phyloP scores from a whole-genome alignment of 2,113 vertebrate species.

The Dipodomys ordii region DNA sequence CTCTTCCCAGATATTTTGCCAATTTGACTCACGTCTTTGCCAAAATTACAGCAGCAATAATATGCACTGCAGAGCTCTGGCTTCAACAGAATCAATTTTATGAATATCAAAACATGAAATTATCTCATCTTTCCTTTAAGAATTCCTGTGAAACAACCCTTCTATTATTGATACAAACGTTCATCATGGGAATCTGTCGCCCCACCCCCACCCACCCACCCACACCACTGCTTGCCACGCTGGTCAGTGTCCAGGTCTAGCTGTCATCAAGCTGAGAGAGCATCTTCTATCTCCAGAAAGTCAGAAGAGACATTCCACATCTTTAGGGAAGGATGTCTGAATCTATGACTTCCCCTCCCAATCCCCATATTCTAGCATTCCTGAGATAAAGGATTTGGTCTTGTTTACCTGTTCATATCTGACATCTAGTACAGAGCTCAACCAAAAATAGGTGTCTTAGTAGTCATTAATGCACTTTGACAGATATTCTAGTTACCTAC shows the following conservation, averaged over 20 bases:
- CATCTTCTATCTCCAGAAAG: background rate
- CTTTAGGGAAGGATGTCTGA: background rate
- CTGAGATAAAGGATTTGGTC: background rate
- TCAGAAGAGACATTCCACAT: background rate
- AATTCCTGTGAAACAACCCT: constrained; percentile 75
- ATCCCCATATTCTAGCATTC: background rate
- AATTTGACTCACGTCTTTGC: constrained; percentile 71
- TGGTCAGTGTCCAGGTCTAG: constrained; percentile 44
- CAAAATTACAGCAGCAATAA: constrained; percentile 74
- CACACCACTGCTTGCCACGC: constrained; percentile 31
- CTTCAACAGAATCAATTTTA: constrained; percentile 74
- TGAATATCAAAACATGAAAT: constrained; percentile 85
- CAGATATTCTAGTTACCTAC: background rate
- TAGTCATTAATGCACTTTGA: background rate
- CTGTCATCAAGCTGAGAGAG: background rate
- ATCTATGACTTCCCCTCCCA: background rate
- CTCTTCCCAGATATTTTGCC: constrained; percentile 68
- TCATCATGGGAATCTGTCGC: constrained; percentile 58
- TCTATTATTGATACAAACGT: constrained; percentile 78
- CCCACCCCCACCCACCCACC: background rate
- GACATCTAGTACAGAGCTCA: background rate
- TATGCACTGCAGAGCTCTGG: background rate
- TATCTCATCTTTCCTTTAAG: constrained; percentile 83
- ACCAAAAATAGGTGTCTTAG: background rate
- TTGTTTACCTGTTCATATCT: background rate